Evolutionary conservation across 2,113 vertebrate species (phyloP).

Genomic region (Nibea albiflora): DNA sequence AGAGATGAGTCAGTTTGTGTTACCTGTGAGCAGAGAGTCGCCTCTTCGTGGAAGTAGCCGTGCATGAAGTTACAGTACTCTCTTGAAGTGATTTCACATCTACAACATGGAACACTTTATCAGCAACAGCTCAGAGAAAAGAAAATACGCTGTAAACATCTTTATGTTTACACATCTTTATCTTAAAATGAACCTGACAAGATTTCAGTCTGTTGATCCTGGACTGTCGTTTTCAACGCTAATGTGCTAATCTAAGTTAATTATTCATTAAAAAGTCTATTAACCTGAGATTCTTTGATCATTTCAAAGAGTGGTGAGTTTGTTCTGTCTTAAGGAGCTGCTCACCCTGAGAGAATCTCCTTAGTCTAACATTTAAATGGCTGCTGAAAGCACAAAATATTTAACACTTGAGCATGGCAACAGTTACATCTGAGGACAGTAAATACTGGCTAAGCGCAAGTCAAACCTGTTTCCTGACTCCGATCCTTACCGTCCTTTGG

Average conservation of each 20-base stretch:
- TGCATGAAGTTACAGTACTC: conserved; percentile 98
- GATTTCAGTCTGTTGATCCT: background rate
- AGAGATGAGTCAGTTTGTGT: background rate
- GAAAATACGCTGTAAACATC: background rate
- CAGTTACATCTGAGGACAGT: background rate
- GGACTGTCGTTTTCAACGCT: background rate
- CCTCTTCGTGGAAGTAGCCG: conserved; percentile 97
- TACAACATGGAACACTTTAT: conserved; percentile 63
- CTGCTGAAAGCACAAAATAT: background rate
- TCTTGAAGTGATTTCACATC: conserved; percentile 98
- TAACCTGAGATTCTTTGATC: no score
- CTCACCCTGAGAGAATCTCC: no score
- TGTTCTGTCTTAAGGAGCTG: no score
- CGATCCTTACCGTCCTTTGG: conserved; percentile 92
- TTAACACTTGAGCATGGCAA: background rate
- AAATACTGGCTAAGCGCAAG: background rate
- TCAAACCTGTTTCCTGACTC: background rate
- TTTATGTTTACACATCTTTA: no score
- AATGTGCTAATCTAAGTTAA: no score
- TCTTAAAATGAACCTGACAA: no score
- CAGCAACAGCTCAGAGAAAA: background rate
- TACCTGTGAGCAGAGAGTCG: conserved; percentile 97
- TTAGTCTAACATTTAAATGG: background rate
- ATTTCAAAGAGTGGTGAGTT: no score
- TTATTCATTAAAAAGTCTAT: no score